phyloP scores from a whole-genome alignment of 2,797 vertebrate species.

The Peromyscus melanophrys region DNA sequence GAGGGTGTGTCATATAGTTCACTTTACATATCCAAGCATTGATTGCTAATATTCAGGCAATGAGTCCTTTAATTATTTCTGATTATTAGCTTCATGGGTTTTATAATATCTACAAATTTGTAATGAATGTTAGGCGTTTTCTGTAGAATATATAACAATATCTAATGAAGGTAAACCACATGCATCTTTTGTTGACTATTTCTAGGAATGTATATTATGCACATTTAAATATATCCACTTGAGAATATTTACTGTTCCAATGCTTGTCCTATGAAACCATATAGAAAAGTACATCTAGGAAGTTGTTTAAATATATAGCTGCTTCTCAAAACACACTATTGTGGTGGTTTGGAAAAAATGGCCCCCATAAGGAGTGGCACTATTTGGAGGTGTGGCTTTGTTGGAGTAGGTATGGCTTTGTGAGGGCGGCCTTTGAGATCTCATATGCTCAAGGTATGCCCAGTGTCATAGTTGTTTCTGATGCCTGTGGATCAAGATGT shows the following conservation, averaged over 20 bases:
- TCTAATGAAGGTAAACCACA: background rate
- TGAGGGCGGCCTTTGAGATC: background rate
- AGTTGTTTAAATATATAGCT: background rate
- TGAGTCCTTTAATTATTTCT: background rate
- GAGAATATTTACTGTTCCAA: conserved; percentile 1
- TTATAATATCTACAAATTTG: background rate
- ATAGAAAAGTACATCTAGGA: background rate
- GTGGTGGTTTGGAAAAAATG: background rate
- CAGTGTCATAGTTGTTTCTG: background rate
- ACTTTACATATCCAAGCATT: background rate
- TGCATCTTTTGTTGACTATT: background rate
- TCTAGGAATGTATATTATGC: background rate
- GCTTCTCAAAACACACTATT: background rate
- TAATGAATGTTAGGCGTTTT: background rate
- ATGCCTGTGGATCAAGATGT: background rate
- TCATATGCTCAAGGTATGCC: background rate
- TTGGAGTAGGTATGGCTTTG: background rate
- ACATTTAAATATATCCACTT: background rate
- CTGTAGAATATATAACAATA: background rate
- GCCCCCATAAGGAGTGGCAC: background rate
- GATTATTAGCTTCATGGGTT: conserved; percentile 9
- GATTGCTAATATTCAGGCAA: background rate
- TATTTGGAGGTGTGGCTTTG: background rate
- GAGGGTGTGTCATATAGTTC: background rate
- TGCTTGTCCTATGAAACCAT: conserved; percentile 48